phyloP scores from a whole-genome alignment of 1,140 invertebrate species.

The Tribolium madens region DNA sequence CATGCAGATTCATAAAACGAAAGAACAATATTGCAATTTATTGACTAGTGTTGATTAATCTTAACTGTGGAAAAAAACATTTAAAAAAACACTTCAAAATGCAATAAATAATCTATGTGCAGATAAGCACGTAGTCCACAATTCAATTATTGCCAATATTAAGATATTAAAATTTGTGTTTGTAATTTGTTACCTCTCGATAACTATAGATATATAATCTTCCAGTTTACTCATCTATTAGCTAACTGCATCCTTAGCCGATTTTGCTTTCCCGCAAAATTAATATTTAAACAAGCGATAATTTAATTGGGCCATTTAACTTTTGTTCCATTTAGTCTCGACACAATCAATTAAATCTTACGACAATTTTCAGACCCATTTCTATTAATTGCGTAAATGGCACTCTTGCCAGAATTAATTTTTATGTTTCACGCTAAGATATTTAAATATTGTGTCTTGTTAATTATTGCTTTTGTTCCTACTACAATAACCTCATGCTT shows the following conservation, averaged over 20 bases:
- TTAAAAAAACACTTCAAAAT: conserved; percentile 24
- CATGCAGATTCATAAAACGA: conserved; percentile 9
- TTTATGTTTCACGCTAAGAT: background rate
- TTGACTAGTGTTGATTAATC: background rate
- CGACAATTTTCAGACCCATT: background rate
- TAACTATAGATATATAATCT: conserved; percentile 21
- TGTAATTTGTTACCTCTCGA: conserved; percentile 7
- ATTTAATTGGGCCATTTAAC: conserved; percentile 2
- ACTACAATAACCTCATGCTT: conserved; percentile 2
- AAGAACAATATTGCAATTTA: background rate
- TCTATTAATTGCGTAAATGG: background rate
- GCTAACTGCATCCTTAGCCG: background rate
- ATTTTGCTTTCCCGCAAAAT: background rate
- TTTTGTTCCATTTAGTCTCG: background rate
- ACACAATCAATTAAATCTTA: background rate
- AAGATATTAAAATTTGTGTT: conserved; percentile 19
- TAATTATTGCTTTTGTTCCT: background rate
- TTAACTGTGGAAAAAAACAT: conserved; percentile 13
- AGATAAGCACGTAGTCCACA: conserved; percentile 31
- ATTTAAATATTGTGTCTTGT: background rate
- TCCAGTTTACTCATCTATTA: background rate
- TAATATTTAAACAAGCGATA: background rate
- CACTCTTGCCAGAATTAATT: background rate
- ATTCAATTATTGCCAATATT: background rate
- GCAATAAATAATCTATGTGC: conserved; percentile 25